phyloP scores from a whole-genome alignment of 64 coral and sea anemone genomes.

The Montipora efflorescens region DNA sequence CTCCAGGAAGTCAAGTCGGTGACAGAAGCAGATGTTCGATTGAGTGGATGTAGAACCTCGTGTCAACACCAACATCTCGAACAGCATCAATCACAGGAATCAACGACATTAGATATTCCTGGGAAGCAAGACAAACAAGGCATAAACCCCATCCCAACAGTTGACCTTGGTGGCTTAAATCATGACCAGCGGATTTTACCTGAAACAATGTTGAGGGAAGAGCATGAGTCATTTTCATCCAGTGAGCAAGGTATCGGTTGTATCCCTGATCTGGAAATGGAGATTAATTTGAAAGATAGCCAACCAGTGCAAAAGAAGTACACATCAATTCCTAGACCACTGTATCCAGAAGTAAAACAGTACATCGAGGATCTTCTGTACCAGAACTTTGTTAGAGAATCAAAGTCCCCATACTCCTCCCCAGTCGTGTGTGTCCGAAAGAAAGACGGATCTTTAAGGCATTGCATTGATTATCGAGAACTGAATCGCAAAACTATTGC shows the following conservation, averaged over 20 bases:
- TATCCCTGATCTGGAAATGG: conserved; percentile 31
- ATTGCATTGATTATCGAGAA: conserved; percentile 62
- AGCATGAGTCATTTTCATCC: conserved; percentile 24
- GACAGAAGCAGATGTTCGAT: conserved; percentile 22
- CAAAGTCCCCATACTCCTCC: conserved; percentile 45
- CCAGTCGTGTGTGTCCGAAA: too few relatives aligned
- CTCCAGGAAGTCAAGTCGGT: conserved; percentile 40
- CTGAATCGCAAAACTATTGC: conserved; percentile 29
- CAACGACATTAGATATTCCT: too few relatives aligned
- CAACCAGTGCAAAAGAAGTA: conserved; percentile 61
- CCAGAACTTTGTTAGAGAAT: conserved; percentile 24
- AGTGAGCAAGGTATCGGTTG: conserved; percentile 32
- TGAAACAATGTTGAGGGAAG: conserved; percentile 33
- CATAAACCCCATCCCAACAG: neutral
- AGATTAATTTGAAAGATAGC: conserved; percentile 11
- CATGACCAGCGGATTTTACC: neutral
- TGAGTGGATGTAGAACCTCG: neutral
- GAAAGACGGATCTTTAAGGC: neutral
- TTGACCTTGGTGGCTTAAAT: conserved; percentile 5
- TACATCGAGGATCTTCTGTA: conserved; percentile 39
- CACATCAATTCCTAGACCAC: conserved; percentile 25
- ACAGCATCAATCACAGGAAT: neutral
- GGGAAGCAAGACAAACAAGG: neutral
- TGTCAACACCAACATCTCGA: neutral
- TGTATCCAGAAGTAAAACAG: conserved; percentile 38